Base-by-base conservation (phyloP, 2,113 vertebrate genomes). In the Hipposideros armiger region DNA sequence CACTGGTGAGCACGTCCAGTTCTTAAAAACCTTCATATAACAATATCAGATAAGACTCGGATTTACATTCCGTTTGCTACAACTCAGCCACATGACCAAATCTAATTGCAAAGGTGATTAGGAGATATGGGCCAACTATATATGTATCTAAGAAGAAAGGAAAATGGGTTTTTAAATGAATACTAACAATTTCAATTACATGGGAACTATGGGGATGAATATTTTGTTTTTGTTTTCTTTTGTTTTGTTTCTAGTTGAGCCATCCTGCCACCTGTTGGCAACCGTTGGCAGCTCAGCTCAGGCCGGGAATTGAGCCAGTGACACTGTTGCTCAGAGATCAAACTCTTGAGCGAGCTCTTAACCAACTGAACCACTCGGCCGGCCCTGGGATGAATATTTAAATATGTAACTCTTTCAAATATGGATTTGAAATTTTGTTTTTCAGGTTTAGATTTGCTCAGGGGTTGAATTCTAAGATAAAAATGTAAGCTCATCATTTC, bases 381-480 rank as follows among this genome's bases (percentile, higher is more conserved):
- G 36, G 36, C 36, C 36, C 36, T 36, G 28, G 4, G 24, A 70
- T 40, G 30, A 15, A 19, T 52, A 54, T 45, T 93, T 89, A 72
- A 72, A 62, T 36, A 70, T 10, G 7, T 84, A 40, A 66, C 30
- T 85, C 22, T 69, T 95, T 88, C 30, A 58, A 90, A 69, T 1
- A 56, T 62, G 5, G 40, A 40, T 40, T 83, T 92, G 14, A 0
- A 22, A 58, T 56, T 92, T 64, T 76, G 24, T 81, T 62, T 90
- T 89, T 70, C 30, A 87, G 11, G 22, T 47, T 86, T 54, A 32
- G 73, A 8, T 19, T 94, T 87, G 11, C 3, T 60, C 28, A 42
- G 16, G 8, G 84, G 11, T 70, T 87, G 62, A 86, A 94, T 50
- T 90, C 80, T 66, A 58, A n/a, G 52, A 87, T 84, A 76, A 87